Percentiles rank a stretch among this genome's conserved stretches.
These are phyloP conservation scores for Aplodontia rufa DNA, from an alignment of 2,113 vertebrate species.

Conservation along the genomic window DNA sequence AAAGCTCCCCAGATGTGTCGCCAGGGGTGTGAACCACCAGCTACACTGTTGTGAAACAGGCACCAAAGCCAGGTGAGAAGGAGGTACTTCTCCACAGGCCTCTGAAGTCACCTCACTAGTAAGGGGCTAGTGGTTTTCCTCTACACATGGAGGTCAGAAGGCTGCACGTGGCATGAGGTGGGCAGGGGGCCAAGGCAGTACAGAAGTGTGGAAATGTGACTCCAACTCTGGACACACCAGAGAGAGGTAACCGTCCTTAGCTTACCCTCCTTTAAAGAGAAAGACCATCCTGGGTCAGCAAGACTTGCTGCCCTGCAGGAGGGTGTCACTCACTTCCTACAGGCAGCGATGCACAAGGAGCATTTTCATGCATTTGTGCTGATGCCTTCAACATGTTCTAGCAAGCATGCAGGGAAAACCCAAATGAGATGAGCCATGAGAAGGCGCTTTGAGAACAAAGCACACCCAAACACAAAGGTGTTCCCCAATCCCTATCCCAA, in stretches of 20 bases:
- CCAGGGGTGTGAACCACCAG: not conserved
- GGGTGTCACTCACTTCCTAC: not conserved
- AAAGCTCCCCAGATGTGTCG: not conserved
- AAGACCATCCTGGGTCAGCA: not conserved
- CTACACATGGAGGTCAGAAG: not conserved
- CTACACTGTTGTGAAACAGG: not conserved
- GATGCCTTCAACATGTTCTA: not conserved
- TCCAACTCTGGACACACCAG: not conserved
- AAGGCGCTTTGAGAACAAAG: not conserved
- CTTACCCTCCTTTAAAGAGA: not conserved
- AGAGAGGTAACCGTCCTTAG: not conserved
- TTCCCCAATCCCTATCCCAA: not conserved
- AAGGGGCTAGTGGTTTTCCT: not conserved
- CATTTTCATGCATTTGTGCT: not conserved
- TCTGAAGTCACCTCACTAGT: not conserved
- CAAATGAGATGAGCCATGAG: not conserved
- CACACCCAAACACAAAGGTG: not conserved
- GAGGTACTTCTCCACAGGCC: not conserved
- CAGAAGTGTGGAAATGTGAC: not conserved
- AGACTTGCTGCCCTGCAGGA: not conserved
- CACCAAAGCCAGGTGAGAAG: not conserved
- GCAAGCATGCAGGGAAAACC: not conserved
- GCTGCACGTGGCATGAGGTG: too few relatives aligned
- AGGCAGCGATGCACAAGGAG: rapidly evolving
- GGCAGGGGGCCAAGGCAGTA: not conserved